phyloP scores from a whole-genome alignment of 2,113 vertebrate genomes.

The Myotis yumanensis region DNA sequence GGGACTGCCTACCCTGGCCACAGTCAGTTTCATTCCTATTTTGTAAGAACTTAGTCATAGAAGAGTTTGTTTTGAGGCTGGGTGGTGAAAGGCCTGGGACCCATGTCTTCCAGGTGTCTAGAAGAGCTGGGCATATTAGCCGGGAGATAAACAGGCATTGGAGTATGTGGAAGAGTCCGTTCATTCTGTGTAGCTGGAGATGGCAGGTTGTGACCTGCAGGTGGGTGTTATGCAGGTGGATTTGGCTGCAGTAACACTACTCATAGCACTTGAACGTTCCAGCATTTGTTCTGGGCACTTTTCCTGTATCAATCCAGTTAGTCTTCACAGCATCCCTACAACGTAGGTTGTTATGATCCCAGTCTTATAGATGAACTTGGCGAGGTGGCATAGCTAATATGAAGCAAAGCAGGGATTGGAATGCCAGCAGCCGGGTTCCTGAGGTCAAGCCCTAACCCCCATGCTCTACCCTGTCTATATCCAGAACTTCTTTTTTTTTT shows the following conservation, averaged over 20 bases:
- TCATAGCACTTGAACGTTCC: not conserved
- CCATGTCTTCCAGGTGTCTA: not conserved
- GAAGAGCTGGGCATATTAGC: conserved; percentile 36
- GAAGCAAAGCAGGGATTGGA: not conserved
- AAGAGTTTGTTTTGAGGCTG: not conserved
- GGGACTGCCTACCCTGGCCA: not conserved
- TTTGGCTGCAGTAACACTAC: not conserved
- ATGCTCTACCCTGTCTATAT: not conserved
- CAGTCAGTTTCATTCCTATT: not conserved
- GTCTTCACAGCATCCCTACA: not conserved
- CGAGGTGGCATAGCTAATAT: not conserved
- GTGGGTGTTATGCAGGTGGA: not conserved
- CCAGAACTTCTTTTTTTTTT: not conserved
- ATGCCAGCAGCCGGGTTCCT: not conserved
- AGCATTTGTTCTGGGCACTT: not conserved
- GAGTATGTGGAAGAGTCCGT: not conserved
- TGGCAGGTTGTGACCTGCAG: not conserved
- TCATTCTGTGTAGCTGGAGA: not conserved
- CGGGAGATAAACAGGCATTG: not conserved
- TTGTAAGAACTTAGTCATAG: not conserved
- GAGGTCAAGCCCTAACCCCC: too few species aligned
- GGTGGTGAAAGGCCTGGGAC: not conserved
- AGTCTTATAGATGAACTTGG: not conserved
- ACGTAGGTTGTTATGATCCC: not conserved
- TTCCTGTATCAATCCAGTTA: not conserved